A percentile compares a stretch with the other conserved stretches of the same genome.
Conservation (phyloP, 2,888 invertebrate species). For the Nymphalis c-album region DNA sequence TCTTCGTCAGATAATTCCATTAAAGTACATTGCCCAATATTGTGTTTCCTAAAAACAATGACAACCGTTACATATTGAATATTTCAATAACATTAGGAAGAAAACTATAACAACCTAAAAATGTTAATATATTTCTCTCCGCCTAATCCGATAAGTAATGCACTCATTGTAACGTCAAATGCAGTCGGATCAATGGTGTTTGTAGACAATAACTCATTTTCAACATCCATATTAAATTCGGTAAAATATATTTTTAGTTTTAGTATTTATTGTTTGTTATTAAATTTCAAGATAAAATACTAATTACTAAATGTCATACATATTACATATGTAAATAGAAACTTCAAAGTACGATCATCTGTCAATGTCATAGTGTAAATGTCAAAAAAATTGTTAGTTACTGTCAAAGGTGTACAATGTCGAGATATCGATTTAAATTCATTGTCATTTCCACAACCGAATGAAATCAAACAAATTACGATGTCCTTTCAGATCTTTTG, state of each 20-base stretch:
- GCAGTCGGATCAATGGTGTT: conserved; percentile 62
- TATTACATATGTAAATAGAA: neutral
- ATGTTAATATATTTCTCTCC: conserved; percentile 71
- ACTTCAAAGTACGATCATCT: too few relatives aligned
- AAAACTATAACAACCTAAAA: conserved; percentile 58
- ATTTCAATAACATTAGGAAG: neutral
- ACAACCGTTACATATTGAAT: neutral
- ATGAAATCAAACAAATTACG: too few relatives aligned
- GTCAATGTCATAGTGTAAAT: too few relatives aligned
- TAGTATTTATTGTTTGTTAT: neutral
- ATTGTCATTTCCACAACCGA: too few relatives aligned
- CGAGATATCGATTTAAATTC: too few relatives aligned
- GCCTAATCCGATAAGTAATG: conserved; percentile 63
- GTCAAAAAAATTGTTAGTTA: too few relatives aligned
- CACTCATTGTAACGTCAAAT: conserved; percentile 67
- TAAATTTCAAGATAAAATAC: neutral
- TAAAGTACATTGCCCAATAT: conserved; percentile 71
- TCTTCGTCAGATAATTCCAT: conserved; percentile 71
- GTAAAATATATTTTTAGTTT: neutral
- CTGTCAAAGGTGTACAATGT: too few relatives aligned
- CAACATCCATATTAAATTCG: conserved; percentile 23
- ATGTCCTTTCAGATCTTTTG: too few relatives aligned
- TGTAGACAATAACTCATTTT: conserved; percentile 26
- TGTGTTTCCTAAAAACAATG: conserved; percentile 53
- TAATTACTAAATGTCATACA: neutral